These are phyloP conservation scores for Rapana venosa DNA, from an alignment of 2,888 invertebrate genomes.

Conservation along the genomic window DNA sequence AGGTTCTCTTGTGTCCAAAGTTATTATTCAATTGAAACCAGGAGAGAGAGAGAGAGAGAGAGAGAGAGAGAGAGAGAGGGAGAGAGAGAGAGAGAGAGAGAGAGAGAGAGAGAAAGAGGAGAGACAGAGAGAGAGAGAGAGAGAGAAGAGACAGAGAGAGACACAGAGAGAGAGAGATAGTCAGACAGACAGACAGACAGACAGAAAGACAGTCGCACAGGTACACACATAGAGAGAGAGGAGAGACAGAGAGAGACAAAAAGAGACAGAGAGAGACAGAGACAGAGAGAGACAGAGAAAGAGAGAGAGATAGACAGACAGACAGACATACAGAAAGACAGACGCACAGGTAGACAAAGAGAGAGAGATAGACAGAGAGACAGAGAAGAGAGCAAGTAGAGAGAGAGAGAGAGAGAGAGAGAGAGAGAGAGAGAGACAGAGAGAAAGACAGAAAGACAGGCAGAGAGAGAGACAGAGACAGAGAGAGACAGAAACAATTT, in stretches of 20 bases:
- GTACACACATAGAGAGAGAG: not conserved
- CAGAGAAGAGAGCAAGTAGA: no score
- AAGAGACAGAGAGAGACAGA: not conserved
- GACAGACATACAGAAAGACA: not conserved
- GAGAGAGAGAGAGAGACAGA: not conserved
- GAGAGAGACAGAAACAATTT: not conserved
- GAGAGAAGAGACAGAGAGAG: not conserved
- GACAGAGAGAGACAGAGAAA: not conserved
- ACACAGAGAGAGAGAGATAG: not conserved
- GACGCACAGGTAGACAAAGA: not conserved
- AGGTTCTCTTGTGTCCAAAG: no score
- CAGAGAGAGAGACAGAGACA: not conserved
- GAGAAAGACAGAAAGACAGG: no score
- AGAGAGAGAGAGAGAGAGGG: not conserved
- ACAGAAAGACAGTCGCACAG: no score
- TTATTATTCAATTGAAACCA: no score
- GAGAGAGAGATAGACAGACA: not conserved
- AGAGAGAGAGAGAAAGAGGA: not conserved
- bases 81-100: constrained; percentile 3
- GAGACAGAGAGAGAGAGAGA: not conserved
- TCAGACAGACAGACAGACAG: no score
- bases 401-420: not conserved
- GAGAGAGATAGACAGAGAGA: not conserved
- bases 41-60: constrained; percentile 21
- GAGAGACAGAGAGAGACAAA: no score